Base-by-base conservation (phyloP, 2,888 invertebrate species). In the Neria commutata region DNA sequence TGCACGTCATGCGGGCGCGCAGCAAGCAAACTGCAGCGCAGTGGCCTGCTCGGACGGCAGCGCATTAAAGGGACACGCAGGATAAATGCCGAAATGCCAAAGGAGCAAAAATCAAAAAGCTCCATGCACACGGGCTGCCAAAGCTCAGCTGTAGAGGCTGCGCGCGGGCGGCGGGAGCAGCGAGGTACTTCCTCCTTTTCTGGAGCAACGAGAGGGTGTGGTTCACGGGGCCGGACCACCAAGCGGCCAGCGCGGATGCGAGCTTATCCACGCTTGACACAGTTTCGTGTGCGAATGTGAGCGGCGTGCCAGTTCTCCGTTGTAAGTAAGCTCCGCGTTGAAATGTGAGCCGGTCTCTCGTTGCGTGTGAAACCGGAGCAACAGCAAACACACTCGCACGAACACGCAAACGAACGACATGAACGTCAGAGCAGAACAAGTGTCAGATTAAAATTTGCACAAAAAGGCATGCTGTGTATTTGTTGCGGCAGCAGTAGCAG, bases 171-270 rank as follows among this genome's bases (percentile, higher is more conserved):
- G 49, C 42, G 25, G 29, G n/a, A n/a, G n/a, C n/a, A n/a, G n/a
- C n/a, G n/a, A n/a, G n/a, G n/a, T n/a, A n/a, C n/a, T n/a, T n/a
- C n/a, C n/a, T 46, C 54, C 62, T 45, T 68, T 76, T 76, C 71
- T 77, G 73, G 77, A 77, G 68, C 77, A 77, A 68, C 67, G 68
- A 66, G 75, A 77, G 77, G 77, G 77, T 77, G 77, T 77, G 77
- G 77, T 74, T 77, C 72, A 68, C 64, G 62, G 70, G 65, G 70
- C 61, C 63, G 62, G 57, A 59, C 60, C 58, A 51, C 23, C 5
- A 25, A 40, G 24, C 24, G 34, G 2, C 3, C n/a, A n/a, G 16
- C n/a, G 21, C 19, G 10, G 11, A 4, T 46, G 5, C 17, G 52
- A 29, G 45, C 45, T 50, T 50, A 45, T 29, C 56, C 11, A 57